Percentiles rank a stretch among this genome's conserved stretches.
Conservation (phyloP, 2,113 vertebrate species). For the Vimba vimba region DNA sequence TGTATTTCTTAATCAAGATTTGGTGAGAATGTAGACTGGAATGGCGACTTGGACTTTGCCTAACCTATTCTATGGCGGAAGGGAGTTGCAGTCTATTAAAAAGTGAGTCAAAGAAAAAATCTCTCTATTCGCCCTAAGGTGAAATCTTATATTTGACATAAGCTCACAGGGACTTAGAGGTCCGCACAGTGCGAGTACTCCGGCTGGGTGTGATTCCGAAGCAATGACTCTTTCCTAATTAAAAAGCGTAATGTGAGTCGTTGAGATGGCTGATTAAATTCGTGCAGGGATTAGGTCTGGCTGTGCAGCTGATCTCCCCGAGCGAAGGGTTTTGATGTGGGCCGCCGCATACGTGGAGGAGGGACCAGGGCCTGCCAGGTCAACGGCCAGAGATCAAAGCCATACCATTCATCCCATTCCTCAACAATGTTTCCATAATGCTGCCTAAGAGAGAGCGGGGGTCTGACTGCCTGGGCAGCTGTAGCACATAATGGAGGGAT, state of each 20-base stretch:
- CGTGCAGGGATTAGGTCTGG: constrained; percentile 43
- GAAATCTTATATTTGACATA: constrained; percentile 29
- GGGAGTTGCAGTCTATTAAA: constrained; percentile 20
- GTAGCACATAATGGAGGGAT: background rate
- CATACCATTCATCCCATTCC: constrained; percentile 47
- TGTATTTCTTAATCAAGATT: background rate
- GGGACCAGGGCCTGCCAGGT: constrained; percentile 47
- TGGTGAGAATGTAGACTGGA: background rate
- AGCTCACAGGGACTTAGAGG: constrained; percentile 22
- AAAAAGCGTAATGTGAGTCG: constrained; percentile 49
- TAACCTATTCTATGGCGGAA: background rate
- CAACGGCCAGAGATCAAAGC: constrained; percentile 54
- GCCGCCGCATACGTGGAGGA: constrained; percentile 21
- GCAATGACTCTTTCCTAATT: constrained; percentile 47
- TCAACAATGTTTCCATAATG: constrained; percentile 35
- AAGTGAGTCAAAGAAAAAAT: constrained; percentile 7
- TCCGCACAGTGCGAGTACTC: background rate
- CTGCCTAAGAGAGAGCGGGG: background rate
- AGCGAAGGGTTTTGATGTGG: constrained; percentile 34
- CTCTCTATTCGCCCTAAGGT: constrained; percentile 4
- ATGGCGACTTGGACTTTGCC: background rate
- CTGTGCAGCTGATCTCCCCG: constrained; percentile 32
- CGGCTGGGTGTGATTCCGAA: constrained; percentile 22
- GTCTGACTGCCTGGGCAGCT: constrained; percentile 6
- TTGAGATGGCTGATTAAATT: constrained; percentile 49